Evolutionary conservation across 2,797 vertebrate species (phyloP), one percentile per base, ranked within the genome.

Genomic region (Sphaeramia orbicularis): DNA sequence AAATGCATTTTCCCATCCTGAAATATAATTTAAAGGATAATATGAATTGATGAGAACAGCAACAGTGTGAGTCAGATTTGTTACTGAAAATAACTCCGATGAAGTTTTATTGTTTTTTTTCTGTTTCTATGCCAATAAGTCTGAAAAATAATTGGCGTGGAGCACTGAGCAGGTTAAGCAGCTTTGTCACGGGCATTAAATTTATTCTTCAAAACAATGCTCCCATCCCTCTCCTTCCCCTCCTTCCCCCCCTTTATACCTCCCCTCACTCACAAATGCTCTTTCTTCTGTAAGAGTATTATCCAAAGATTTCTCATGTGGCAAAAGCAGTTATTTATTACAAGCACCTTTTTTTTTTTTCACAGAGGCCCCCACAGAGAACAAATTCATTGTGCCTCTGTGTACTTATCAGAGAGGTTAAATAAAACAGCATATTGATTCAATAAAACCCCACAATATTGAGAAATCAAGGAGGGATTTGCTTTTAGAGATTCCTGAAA

Each of bases 261-360:
- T 32, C 30, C 30, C 30, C 30, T 32, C 6, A 32, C 30, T 32
- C 71, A 66, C 70, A 89, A 89, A 88, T 89, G 65, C 81, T 83
- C 84, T 85, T 91, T 88, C 78, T 86, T 89, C 76, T 48, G 15
- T 93, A 94, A 94, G 91, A 90, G 88, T 84, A 89, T 94, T 93
- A 94, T 37, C 78, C 76, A 86, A 87, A 90, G 79, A 92, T 85
- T 86, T 86, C 79, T 90, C 90, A 91, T 76, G 60, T 86, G 89
- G 79, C 81, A 55, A 70, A 16, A 74, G 56, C 74, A 68, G 42
- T 42, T 45, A 16, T 74, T 51, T 49, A 55, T 73, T 55, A 76
- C 40, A 54, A 38, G 18, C 18, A 51, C 18, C 36, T 78, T 51
- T 55, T 48, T 48, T 24, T 24, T 24, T 24, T 24, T 24, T 24